Evolutionary conservation across 2,888 invertebrate genomes (phyloP), one percentile per base, ranked within the genome.

Genomic region (Mythimna loreyi): DNA sequence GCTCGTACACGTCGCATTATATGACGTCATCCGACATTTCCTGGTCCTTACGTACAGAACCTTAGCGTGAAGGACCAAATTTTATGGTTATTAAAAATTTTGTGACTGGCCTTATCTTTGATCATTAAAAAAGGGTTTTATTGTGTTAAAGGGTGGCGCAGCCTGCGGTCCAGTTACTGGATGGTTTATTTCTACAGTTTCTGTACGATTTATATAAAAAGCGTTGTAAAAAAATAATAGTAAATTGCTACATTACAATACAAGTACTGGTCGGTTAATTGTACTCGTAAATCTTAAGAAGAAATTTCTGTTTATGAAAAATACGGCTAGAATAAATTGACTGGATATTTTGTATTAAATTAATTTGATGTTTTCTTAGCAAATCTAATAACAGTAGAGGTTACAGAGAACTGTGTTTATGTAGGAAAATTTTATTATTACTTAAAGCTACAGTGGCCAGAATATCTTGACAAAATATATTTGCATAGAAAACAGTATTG

Each of bases 71-170:
- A 83, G 82, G 82, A 80, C 81, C 79, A 75, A 80, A 72, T 81
- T 85, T 84, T 83, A 85, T 80, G 71, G 75, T 75, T 85, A 78
- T 85, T 85, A 85, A 83, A 84, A 75, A 23, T 70, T 85, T 83
- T 77, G 77, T 68, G 72, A 69, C 79, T 72, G 77, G 33, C 70
- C 65, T 85, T 85, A 83, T 85, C 79, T 79, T 53, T 62, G 70
- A 72, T 74, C 75, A 85, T 84, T 84, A 81, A 83, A 85, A 83
- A 81, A 72, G 74, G 75, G 85, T 80, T 83, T 84, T 81, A 81
- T 70, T 75, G 65, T 74, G 66, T 61, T 49, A 68, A 78, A 67
- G 66, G 59, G 69, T 40, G 63, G 59, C 60, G 43, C 64, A 53
- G 69, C 5, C 56, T 74, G 68, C 47, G 79, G 79, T 71, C 57